Conservation (phyloP, 2,113 vertebrate species). For the Sinocyclocheilus maitianheensis region DNA sequence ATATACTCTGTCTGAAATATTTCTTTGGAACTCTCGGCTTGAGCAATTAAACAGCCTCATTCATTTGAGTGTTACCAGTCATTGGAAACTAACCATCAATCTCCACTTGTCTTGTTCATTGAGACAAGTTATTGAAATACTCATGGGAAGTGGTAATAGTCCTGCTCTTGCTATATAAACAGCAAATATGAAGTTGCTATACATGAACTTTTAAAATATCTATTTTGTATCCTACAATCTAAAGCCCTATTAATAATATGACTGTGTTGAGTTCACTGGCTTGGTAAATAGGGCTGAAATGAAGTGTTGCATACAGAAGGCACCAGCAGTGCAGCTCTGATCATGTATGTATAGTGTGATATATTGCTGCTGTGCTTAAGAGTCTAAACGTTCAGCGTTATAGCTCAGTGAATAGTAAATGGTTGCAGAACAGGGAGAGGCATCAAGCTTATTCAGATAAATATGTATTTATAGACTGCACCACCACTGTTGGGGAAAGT, state of each 20-base stretch:
- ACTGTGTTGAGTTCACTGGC: not conserved
- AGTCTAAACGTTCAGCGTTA: conserved; percentile 11
- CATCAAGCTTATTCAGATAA: not conserved
- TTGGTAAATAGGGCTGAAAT: conserved; percentile 19
- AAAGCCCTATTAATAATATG: not conserved
- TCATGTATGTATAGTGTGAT: conserved; percentile 12
- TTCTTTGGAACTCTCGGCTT: conserved; percentile 13
- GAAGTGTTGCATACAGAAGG: conserved; percentile 22
- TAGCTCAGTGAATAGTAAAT: conserved; percentile 9
- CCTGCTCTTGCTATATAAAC: conserved; percentile 45
- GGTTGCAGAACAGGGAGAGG: not conserved
- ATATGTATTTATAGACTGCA: too few species aligned
- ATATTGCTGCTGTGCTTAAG: not conserved
- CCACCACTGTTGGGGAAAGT: too few species aligned
- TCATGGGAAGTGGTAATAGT: conserved; percentile 22
- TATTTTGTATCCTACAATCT: not conserved
- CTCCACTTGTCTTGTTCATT: conserved; percentile 52
- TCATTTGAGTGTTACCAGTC: conserved; percentile 43
- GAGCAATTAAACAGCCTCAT: conserved; percentile 33
- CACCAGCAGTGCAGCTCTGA: conserved; percentile 2
- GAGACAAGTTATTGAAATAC: conserved; percentile 33
- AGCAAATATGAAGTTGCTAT: conserved; percentile 40
- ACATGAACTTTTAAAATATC: not conserved
- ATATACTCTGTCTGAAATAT: conserved; percentile 5
- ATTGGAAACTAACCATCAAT: conserved; percentile 45